Evolutionary conservation across 2,113 vertebrate genomes (phyloP), one percentile per base, ranked within the genome.

Genomic region (Percina caprodes): DNA sequence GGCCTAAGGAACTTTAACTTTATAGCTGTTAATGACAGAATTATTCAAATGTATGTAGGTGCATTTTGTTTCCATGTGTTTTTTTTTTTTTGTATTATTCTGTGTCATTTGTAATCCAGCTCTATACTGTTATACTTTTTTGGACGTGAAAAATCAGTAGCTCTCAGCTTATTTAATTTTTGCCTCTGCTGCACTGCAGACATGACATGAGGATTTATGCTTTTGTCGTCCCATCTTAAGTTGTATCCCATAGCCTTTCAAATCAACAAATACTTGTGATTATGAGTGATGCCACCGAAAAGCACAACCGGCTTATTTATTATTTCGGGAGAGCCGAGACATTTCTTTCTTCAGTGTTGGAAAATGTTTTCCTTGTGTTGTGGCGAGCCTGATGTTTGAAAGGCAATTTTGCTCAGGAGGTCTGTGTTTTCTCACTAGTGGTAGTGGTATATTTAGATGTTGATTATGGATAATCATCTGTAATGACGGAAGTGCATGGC

Each of bases 391-490:
- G 61, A 92, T 83, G 83, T 92, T 92, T 91, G 82, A 91, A 87
- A 87, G 82, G 84, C 73, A 14, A 83, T 85, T 92, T 93, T 81
- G 73, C 89, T 87, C 46, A 11, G 83, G 88, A 88, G 85, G 91
- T 91, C 94, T 95, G 95, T 69, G 86, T 93, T 94, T 86, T 88
- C 90, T 95, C 95, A 95, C 86, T 23, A 65, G 84, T 68, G 87
- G 80, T 82, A 74, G 87, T 85, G 91, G 91, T 93, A 90, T 93
- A 94, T 93, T 93, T 94, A 90, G 93, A 94, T 92, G 92, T 92
- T 94, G 91, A 94, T 94, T 93, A 93, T 92, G 93, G 92, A 94
- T 94, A 94, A 94, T 94, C 92, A 93, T 91, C 86, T 92, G 91
- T 94, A 95, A 94, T 95, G 94, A 91, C 80, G 86, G 93, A 93